phyloP scores from a whole-genome alignment of 1,140 invertebrate species.

The Plodia interpunctella region DNA sequence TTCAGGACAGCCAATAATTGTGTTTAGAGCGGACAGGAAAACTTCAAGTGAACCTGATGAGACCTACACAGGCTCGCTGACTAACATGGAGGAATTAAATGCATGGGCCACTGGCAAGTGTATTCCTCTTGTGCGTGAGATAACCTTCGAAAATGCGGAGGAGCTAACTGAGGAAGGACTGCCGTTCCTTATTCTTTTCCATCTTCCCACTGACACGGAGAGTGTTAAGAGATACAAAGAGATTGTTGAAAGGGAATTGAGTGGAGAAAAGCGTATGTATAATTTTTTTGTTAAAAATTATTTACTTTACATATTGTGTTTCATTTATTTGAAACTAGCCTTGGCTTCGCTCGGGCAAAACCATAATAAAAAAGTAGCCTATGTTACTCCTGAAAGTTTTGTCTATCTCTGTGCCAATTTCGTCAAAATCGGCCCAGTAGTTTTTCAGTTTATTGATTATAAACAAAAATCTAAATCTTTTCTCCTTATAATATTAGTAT shows the following conservation, averaged over 20 bases:
- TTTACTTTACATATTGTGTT: too few species aligned
- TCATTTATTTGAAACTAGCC: too few species aligned
- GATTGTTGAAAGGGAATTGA: slow-evolving; percentile 86
- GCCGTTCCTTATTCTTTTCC: slow-evolving; percentile 99
- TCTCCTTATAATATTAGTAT: too few species aligned
- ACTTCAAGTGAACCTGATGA: slow-evolving; percentile 89
- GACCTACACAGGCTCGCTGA: slow-evolving; percentile 84
- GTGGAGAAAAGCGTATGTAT: slow-evolving; percentile 92
- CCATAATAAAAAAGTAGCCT: too few species aligned
- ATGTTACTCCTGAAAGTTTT: too few species aligned
- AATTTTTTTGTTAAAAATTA: slow-evolving; percentile 5
- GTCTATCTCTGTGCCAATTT: too few species aligned
- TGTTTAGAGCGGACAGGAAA: slow-evolving; percentile 88
- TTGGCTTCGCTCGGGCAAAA: too few species aligned
- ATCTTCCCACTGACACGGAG: slow-evolving; percentile 90
- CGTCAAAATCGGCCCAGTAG: too few species aligned
- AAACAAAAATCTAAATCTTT: too few species aligned
- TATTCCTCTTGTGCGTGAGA: slow-evolving; percentile 92
- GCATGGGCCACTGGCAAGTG: slow-evolving; percentile 95
- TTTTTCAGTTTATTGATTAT: too few species aligned
- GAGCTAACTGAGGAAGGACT: slow-evolving; percentile 99
- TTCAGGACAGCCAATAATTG: slow-evolving; percentile 82
- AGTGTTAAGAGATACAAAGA: slow-evolving; percentile 93
- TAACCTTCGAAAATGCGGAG: slow-evolving; percentile 99
- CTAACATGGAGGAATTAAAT: slow-evolving; percentile 87